Evolutionary conservation across 2,888 invertebrate species (phyloP), one percentile per base, ranked within the genome.

Genomic region (Acholoe squamosa): DNA sequence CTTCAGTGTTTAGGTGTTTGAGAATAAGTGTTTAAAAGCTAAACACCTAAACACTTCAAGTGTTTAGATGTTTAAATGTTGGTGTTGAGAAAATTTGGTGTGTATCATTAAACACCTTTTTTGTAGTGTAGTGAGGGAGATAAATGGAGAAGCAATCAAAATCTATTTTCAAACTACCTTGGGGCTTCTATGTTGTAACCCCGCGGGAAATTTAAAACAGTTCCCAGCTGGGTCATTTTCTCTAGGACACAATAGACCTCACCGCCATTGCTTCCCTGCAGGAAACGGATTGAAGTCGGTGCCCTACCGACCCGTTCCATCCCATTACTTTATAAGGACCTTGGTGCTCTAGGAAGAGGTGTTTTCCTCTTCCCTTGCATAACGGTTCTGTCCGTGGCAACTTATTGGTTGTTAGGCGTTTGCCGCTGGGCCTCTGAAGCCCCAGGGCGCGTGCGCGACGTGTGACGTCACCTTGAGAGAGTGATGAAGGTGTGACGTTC

Each of bases 391-490:
- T 25, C 71, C 71, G 14, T 5, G 28, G 14, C 25, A 16, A 71
- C 71, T 71, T 71, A 71, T 71, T 71, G 71, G 71, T 71, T 71
- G 28, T 71, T 71, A 71, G 71, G 12, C 14, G 71, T 0, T 7
- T 5, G 84, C 84, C 43, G 14, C 34, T 0, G 51, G 84, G 19
- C 25, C 84, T 84, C 84, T 34, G 84, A 84, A 84, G 84, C 84
- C 84, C 34, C 84, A 51, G 84, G 84, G 43, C 84, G 51, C 84
- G 84, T 51, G 84, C 84, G 84, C 84, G n/a, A 43, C 22, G 84
- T 84, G 84, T 84, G 43, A 84, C n/a, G 25, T n/a, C 43, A 51
- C 84, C 0, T 1, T 25, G 43, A 25, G 71, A 19, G 84, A 84
- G 84, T 84, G 51, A 22, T 5, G 43, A 43, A 84, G 84, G 84